These are phyloP conservation scores for Psylliodes chrysocephalus DNA, from an alignment of 2,888 invertebrate species.

Conservation along the genomic window DNA sequence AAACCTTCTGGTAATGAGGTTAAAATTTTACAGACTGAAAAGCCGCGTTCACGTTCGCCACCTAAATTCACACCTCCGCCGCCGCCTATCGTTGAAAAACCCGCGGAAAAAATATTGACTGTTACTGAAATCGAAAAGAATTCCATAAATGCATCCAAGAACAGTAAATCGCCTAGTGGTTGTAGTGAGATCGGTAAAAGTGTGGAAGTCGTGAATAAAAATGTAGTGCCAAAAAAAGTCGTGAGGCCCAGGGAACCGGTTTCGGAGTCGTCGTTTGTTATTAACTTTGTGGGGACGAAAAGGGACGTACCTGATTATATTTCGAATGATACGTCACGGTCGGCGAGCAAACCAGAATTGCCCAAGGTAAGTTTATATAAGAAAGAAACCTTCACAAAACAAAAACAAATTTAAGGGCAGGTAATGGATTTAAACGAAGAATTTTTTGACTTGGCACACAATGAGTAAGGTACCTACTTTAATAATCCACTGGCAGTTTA, in stretches of 20 bases:
- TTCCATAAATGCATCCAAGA: conserved; percentile 74
- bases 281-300: conserved; percentile 86
- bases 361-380: conserved; percentile 72
- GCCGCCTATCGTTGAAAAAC: conserved; percentile 31
- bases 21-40: conserved; percentile 28
- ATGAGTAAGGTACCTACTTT: too few relatives aligned
- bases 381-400: too few relatives aligned
- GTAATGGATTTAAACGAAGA: too few relatives aligned
- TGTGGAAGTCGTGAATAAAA: conserved; percentile 50
- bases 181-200: conserved; percentile 22
- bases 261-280: conserved; percentile 66
- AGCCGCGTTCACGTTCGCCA: conserved; percentile 31
- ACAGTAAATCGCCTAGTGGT: conserved; percentile 48
- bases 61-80: conserved; percentile 51
- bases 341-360: conserved; percentile 73
- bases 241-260: conserved; percentile 38
- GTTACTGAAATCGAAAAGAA: conserved; percentile 76
- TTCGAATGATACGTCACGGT: conserved; percentile 84
- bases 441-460: too few relatives aligned
- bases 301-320: conserved; percentile 88
- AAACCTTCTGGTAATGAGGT: conserved; percentile 10
- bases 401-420: too few relatives aligned
- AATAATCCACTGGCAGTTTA: too few relatives aligned
- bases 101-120: conserved; percentile 61
- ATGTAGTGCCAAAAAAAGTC: conserved; percentile 50